phyloP scores from a whole-genome alignment of 2,888 invertebrate genomes.

The Crematogaster levior region DNA sequence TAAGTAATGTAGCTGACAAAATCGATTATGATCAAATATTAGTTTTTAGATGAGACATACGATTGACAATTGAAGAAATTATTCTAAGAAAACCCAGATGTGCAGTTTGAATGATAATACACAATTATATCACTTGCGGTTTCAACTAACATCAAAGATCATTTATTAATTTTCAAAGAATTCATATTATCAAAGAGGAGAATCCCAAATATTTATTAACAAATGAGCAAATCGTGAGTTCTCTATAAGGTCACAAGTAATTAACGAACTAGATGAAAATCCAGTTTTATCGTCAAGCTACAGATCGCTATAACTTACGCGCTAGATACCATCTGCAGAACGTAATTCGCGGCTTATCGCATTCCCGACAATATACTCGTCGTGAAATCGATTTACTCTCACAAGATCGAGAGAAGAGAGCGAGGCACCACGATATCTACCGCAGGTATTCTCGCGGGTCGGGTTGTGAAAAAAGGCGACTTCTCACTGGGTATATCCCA shows the following conservation, averaged over 20 bases:
- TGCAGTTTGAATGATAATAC: not conserved
- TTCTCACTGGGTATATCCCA: conserved; percentile 79
- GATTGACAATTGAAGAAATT: not conserved
- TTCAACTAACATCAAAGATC: not conserved
- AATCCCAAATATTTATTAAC: conserved; percentile 6
- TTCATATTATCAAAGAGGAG: not conserved
- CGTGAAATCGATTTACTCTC: conserved; percentile 41
- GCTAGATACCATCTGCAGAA: conserved; percentile 46
- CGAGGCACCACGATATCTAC: conserved; percentile 66
- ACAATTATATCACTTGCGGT: not conserved
- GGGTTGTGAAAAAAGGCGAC: conserved; percentile 58
- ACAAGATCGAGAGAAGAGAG: conserved; percentile 59
- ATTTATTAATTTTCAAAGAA: not conserved
- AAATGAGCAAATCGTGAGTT: not conserved
- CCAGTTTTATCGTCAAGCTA: conserved; percentile 20
- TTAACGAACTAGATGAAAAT: conserved; percentile 29
- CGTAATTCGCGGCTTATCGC: conserved; percentile 49
- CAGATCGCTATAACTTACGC: conserved; percentile 39
- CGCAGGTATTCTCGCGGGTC: conserved; percentile 71
- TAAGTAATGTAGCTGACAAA: not conserved
- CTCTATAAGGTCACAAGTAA: not conserved
- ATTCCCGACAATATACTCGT: conserved; percentile 36
- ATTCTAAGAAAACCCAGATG: not conserved
- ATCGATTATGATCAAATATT: not conserved
- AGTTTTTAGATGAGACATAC: not conserved